phyloP scores from a whole-genome alignment of 2,113 vertebrate genomes.

The Corythornis madagascariensis region DNA sequence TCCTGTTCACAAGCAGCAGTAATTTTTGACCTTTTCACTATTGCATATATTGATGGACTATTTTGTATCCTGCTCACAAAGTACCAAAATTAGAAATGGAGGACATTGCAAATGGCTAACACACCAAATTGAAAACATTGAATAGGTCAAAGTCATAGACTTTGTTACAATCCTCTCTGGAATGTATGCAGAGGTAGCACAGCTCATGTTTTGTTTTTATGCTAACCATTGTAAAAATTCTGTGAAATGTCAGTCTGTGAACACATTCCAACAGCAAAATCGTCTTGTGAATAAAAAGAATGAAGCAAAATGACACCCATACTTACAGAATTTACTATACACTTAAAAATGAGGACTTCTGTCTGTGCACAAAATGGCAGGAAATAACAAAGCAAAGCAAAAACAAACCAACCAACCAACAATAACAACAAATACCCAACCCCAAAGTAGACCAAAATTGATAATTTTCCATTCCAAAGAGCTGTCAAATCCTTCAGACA shows the following conservation, averaged over 20 bases:
- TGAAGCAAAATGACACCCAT: background rate
- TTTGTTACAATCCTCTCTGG: constrained; percentile 8
- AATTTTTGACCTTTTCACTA: constrained; percentile 22
- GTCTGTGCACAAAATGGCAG: background rate
- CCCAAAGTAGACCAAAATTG: background rate
- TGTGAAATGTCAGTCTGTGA: constrained; percentile 9
- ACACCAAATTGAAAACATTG: constrained; percentile 49
- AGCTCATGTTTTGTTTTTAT: constrained; percentile 41
- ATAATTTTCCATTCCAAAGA: constrained; percentile 32
- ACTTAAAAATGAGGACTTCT: background rate
- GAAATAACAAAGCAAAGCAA: background rate
- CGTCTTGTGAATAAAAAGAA: background rate
- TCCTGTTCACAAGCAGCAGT: background rate
- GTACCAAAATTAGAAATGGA: constrained; percentile 34
- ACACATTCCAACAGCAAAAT: background rate
- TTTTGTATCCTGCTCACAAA: constrained; percentile 33
- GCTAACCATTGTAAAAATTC: constrained; percentile 45
- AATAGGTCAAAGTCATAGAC: constrained; percentile 46
- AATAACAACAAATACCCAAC: no score
- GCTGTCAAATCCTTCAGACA: constrained; percentile 38
- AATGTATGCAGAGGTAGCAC: constrained; percentile 5
- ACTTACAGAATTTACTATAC: background rate
- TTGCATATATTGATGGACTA: constrained; percentile 2
- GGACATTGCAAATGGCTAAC: constrained; percentile 22
- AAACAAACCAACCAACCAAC: no score